Percentiles rank a stretch among this genome's conserved stretches.
phyloP scores from a whole-genome alignment of 2,888 invertebrate genomes.

The Cylindroiulus punctatus region DNA sequence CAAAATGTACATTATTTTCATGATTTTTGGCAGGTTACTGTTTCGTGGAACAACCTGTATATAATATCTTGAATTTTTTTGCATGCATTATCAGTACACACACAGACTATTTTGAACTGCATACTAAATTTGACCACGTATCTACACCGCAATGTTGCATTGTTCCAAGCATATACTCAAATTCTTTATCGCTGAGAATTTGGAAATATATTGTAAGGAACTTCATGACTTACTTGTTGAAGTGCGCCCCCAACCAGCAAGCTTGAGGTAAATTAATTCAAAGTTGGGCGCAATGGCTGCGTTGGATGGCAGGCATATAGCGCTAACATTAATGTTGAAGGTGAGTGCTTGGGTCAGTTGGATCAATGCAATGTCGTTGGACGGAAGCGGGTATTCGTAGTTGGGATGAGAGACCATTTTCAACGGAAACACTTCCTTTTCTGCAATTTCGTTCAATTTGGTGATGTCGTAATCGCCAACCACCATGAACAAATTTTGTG shows the following conservation, averaged over 20 bases:
- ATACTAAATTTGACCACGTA: not conserved
- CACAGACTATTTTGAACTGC: not conserved
- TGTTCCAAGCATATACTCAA: not conserved
- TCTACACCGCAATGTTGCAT: too few relatives aligned
- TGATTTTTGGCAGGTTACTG: too few relatives aligned
- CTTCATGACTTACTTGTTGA: not conserved
- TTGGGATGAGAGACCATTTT: not conserved
- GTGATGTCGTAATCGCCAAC: not conserved
- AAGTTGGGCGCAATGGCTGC: not conserved
- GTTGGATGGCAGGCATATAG: not conserved
- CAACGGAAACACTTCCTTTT: not conserved
- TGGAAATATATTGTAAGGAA: not conserved
- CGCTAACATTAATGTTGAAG: not conserved
- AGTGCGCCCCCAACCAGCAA: not conserved
- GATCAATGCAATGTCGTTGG: slow-evolving; percentile 30
- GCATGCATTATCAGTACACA: too few relatives aligned
- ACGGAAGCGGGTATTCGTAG: not conserved
- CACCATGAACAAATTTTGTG: not conserved
- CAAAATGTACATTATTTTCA: too few relatives aligned
- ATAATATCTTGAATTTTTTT: too few relatives aligned
- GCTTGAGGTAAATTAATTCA: not conserved
- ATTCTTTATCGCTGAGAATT: too few relatives aligned
- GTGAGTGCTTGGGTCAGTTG: not conserved
- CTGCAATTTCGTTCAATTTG: not conserved
- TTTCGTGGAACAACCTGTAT: too few relatives aligned